Evolutionary conservation across 2,888 invertebrate species (phyloP), one percentile per base, ranked within the genome.

Genomic region (Drosophila quinaria): DNA sequence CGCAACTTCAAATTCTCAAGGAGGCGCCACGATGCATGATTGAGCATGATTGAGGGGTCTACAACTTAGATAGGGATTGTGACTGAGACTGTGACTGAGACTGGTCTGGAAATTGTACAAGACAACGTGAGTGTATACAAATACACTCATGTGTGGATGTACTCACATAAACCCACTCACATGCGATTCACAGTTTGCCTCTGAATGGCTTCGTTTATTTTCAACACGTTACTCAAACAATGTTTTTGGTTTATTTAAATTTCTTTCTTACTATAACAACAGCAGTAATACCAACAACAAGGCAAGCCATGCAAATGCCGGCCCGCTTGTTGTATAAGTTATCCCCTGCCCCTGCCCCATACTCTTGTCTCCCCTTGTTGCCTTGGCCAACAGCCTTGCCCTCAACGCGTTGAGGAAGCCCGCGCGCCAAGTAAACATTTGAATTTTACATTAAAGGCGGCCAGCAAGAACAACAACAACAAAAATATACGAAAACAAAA

Each of bases 231-330:
- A 80, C 84, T 84, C 84, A 84, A 84, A 84, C 84, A 84, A 89
- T 89, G 89, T 89, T 78, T 89, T 87, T 83, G 87, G 89, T 84
- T 84, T 84, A 84, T 84, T 84, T 84, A 89, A 84, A 84, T 84
- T 84, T 84, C 89, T 89, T 88, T 89, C 87, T 88, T 82, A 80
- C 71, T 76, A 72, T 63, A 78, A 58, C 78, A 63, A 35, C 69
- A 74, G 50, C 51, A 70, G 46, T 56, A 70, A 59, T 52, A 64
- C 46, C 61, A 67, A 41, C 47, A 33, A 35, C 62, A 77, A 77
- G 78, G 78, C 77, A 83, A 83, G 81, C 84, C 89, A 89, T 84
- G 89, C 84, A 89, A 84, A 84, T 84, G 84, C 78, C 74, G 44
- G 62, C 55, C 68, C 68, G 74, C 70, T 72, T 68, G 70, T 82